These are phyloP conservation scores for Ovis canadensis DNA, from an alignment of 2,113 vertebrate species.

Conservation along the genomic window DNA sequence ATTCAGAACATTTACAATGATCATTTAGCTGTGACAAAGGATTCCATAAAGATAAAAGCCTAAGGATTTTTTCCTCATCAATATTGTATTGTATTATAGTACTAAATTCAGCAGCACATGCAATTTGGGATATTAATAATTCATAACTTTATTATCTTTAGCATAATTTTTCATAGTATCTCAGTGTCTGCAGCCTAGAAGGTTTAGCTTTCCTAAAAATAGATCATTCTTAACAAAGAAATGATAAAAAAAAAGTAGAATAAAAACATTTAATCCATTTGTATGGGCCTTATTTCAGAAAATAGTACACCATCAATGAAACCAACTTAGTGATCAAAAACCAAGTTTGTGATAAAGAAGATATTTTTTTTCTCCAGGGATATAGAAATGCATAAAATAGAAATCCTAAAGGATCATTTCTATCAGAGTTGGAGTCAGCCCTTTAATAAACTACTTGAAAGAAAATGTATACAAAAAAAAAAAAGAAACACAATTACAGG, in stretches of 20 bases:
- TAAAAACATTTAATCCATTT: background rate
- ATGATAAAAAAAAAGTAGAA: background rate
- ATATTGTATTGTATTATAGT: background rate
- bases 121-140: slow-evolving; percentile 37
- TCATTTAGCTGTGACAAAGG: slow-evolving; percentile 24
- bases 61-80: background rate
- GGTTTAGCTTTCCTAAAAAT: background rate
- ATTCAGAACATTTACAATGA: background rate
- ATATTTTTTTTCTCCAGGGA: background rate
- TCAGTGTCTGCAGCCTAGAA: background rate
- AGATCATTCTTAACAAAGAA: background rate
- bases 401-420: background rate
- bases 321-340: background rate
- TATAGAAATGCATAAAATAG: background rate
- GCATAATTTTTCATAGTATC: slow-evolving; percentile 3
- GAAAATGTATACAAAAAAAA: background rate
- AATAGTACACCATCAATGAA: background rate
- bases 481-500: background rate
- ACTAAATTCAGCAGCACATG: slow-evolving; percentile 10
- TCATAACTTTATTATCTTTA: slow-evolving; percentile 32
- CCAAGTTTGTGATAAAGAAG: background rate
- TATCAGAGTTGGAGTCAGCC: background rate
- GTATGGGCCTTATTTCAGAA: background rate
- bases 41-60: slow-evolving; percentile 6
- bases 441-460: background rate